A percentile compares a stretch with the other conserved stretches of the same genome.
These are phyloP conservation scores for Grapholita molesta DNA, from an alignment of 1,140 invertebrate species.

Conservation along the genomic window DNA sequence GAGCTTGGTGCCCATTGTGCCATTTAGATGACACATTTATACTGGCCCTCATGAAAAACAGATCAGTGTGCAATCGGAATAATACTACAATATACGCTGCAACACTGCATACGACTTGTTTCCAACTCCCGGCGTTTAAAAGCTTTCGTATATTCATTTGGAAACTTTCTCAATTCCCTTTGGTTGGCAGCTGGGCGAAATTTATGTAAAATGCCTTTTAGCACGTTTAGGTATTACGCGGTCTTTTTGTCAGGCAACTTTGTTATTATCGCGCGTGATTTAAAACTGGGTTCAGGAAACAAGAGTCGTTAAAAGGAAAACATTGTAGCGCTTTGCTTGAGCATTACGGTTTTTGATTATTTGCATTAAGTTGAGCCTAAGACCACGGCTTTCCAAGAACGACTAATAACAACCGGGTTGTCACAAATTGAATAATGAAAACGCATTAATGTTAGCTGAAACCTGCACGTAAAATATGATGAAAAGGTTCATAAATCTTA, in stretches of 20 bases:
- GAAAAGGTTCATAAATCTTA: no score
- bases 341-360: not conserved
- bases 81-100: not conserved
- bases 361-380: not conserved
- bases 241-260: slow-evolving; percentile 4
- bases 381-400: no score
- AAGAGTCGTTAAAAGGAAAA: slow-evolving; percentile 7
- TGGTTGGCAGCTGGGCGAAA: slow-evolving; percentile 37
- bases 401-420: no score
- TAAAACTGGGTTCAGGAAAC: not conserved
- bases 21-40: no score
- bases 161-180: slow-evolving; percentile 55
- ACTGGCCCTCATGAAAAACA: no score
- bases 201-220: slow-evolving; percentile 42
- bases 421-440: no score
- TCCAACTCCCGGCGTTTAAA: slow-evolving; percentile 32
- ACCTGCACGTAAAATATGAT: no score
- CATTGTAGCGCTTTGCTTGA: not conserved
- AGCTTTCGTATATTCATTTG: slow-evolving; percentile 53
- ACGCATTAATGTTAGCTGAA: no score
- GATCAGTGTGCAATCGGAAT: not conserved
- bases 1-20: no score
- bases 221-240: slow-evolving; percentile 21
- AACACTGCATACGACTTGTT: slow-evolving; percentile 19
- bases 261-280: slow-evolving; percentile 12